Evolutionary conservation across 2,113 vertebrate species (phyloP), one percentile per base, ranked within the genome.

Genomic region (Myrmecobius fasciatus): DNA sequence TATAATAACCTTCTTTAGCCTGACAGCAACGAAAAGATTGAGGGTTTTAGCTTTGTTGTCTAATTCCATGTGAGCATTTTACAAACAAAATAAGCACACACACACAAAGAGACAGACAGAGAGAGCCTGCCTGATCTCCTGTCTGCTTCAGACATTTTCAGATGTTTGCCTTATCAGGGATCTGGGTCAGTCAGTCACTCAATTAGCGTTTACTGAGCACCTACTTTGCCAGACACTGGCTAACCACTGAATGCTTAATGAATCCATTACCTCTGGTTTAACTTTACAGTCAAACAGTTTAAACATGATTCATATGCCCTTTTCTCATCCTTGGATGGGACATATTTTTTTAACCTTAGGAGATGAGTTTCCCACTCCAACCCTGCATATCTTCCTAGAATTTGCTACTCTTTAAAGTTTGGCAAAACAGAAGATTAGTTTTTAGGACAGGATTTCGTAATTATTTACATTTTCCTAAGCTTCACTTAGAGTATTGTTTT

Each of bases 221-320:
- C 36, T n/a, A 3, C 60, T 17, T 3, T 83, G 36, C 4, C 67
- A 43, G n/a, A 11, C 67, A 31, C 17, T n/a, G 36, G n/a, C 1
- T 83, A 83, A 43, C 17, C 20, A 22, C 6, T 22, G 20, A 43
- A 83, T 91, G 60, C n/a, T 51, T 52, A 89, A 54, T 90, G 46
- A 9, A 91, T n/a, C 67, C 67, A 83, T 88, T 26, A 56, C 12
- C 43, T 51, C 25, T 92, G 43, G 90, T 14, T 53, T 92, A 48
- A 53, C 48, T 52, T 92, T n/a, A 52, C 89, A 95, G 48, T 89
- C 46, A 96, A 92, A 92, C n/a, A 92, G 8, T 93, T 93, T 88
- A 7, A 56, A 22, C 14, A 3, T 67, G 22, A 14, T 67, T 1
- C 52, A 2, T 4, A 0, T 22, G 53, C 14, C 51, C 22, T 52